These are phyloP conservation scores for Eupithecia dodoneata DNA, from an alignment of 2,888 invertebrate species.

Conservation along the genomic window DNA sequence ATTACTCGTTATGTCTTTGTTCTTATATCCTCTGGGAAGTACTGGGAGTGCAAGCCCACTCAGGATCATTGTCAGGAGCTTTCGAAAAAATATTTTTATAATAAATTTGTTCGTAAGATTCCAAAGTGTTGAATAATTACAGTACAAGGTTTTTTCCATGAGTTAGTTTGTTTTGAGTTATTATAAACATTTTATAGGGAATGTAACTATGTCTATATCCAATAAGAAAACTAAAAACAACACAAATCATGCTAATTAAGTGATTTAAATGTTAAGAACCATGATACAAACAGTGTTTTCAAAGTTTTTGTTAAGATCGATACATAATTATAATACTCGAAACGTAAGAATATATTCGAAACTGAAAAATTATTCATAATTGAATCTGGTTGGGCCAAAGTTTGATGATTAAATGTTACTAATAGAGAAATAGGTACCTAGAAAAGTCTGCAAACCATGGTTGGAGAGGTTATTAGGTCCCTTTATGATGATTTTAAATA, in stretches of 20 bases:
- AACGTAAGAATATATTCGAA: not conserved
- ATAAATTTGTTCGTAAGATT: not conserved
- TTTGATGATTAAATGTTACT: not conserved
- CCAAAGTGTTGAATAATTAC: no score
- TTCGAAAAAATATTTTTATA: not conserved
- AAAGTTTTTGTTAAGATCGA: no score
- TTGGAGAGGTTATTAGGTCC: not conserved
- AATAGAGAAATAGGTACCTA: not conserved
- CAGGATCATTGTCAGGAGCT: not conserved
- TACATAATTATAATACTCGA: not conserved
- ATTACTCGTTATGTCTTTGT: constrained; percentile 22
- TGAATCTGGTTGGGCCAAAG: not conserved
- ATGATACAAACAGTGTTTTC: no score
- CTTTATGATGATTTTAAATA: not conserved
- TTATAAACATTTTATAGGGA: no score
- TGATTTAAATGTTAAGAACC: no score
- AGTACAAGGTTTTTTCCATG: no score
- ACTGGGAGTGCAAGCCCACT: not conserved
- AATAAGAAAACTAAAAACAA: no score
- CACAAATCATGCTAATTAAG: no score
- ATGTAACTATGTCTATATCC: no score
- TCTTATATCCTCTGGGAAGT: constrained; percentile 2
- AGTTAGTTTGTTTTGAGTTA: no score
- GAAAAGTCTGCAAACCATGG: not conserved
- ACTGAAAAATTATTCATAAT: not conserved